Evolutionary conservation across 2,888 invertebrate genomes (phyloP), one percentile per base, ranked within the genome.

Genomic region (Arge pagana): DNA sequence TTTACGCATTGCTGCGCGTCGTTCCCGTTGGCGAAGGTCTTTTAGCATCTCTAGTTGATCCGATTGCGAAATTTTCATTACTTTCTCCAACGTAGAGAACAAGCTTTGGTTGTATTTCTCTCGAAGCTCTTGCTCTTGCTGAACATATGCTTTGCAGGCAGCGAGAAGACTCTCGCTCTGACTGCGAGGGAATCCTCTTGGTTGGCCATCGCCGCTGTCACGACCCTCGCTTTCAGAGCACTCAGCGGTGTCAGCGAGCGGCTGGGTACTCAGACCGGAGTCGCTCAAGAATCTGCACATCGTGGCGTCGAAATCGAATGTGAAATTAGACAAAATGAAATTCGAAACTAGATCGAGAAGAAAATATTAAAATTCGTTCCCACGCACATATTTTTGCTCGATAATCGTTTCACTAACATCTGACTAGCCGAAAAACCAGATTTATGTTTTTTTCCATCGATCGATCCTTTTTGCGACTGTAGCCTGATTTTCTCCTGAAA

Each of bases 61-160:
- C 31, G 85, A 81, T 71, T 94, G 93, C 18, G 93, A 90, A 48
- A 81, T 78, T 60, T 84, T 84, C 79, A 94, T 84, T 39, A 87
- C 85, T 77, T 93, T 93, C 65, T 94, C 94, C 0, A 91, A 84
- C 23, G 85, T 84, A 8, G 82, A 78, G 72, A 86, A 91, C 59
- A 90, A 85, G 59, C 83, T 81, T 65, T 93, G 91, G 74, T 92
- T 90, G 77, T 92, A 93, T 68, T 91, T 89, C 71, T 92, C 87
- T 41, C 89, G 85, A 56, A 95, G 74, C 56, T 91, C 90, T 37
- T 85, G 82, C 73, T 90, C 90, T 53, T 85, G 85, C 23, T 82
- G 77, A 26, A 87, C 83, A 55, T 89, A 88, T 57, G 89, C 88
- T 50, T 83, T 82, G 62, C 83, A 83, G 1, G 85, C 81, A 1